A percentile compares a stretch with the other conserved stretches of the same genome.
These are phyloP conservation scores for Carettochelys insculpta DNA, from an alignment of 2,113 vertebrate species.

Conservation along the genomic window DNA sequence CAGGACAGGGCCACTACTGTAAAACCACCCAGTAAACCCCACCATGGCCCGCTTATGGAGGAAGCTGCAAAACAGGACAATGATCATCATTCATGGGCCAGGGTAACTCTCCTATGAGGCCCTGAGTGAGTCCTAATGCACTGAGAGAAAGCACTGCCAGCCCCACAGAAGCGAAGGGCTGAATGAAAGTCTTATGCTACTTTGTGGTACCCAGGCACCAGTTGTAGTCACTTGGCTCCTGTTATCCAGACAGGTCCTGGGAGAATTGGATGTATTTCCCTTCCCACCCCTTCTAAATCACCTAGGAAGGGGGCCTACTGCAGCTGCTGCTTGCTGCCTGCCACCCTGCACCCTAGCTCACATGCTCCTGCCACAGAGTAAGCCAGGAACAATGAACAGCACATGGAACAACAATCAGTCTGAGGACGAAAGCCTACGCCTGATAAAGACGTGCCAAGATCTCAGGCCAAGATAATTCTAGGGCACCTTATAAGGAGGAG, in stretches of 20 bases:
- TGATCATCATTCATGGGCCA: background rate
- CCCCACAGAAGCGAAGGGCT: background rate
- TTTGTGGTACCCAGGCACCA: conserved; percentile 15
- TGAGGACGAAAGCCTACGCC: background rate
- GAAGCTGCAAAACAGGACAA: background rate
- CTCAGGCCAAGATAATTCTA: conserved; percentile 35
- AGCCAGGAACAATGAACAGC: background rate
- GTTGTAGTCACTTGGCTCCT: conserved; percentile 4
- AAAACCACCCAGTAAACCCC: background rate
- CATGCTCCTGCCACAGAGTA: background rate
- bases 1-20: fast-evolving
- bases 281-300: background rate
- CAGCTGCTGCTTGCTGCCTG: background rate
- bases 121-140: background rate
- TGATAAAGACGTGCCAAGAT: conserved; percentile 55
- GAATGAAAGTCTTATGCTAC: conserved; percentile 41
- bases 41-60: background rate
- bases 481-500: conserved; percentile 70
- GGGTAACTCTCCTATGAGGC: background rate
- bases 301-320: fast-evolving
- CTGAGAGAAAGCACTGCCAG: background rate
- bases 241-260: conserved; percentile 14
- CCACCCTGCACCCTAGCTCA: fast-evolving
- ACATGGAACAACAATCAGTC: background rate
- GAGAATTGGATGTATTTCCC: background rate